Evolutionary conservation across 2,113 vertebrate genomes (phyloP), one percentile per base, ranked within the genome.

Genomic region (Myocastor coypus): DNA sequence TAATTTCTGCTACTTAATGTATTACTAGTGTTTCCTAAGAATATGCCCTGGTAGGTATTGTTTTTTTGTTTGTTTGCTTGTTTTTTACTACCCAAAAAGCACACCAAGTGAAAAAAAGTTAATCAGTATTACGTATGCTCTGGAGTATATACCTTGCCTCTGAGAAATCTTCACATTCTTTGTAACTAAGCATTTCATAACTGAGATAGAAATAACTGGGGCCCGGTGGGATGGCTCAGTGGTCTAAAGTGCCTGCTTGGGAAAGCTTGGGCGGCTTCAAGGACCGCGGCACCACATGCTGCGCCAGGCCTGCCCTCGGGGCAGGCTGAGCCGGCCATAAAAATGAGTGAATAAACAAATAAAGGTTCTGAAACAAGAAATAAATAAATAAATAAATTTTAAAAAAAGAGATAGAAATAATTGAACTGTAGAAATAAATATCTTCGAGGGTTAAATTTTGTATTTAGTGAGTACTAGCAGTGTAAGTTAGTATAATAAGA

Each of bases 361-460:
- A n/a, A n/a, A n/a, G n/a, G n/a, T n/a, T n/a, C n/a, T n/a, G n/a
- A n/a, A n/a, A n/a, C n/a, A n/a, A n/a, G n/a, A n/a, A n/a, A n/a
- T n/a, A n/a, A n/a, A n/a, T n/a, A n/a, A n/a, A n/a, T n/a, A n/a
- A n/a, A n/a, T n/a, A n/a, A n/a, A n/a, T n/a, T n/a, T n/a, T n/a
- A n/a, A n/a, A n/a, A n/a, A n/a, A n/a, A n/a, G 17, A 83, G 77
- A 75, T 12, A 26, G 20, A 75, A 75, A 42, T 42, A 75, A 75
- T 40, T 42, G n/a, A n/a, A 95, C 75, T 63, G n/a, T 4, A 89
- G 30, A 96, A 66, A 89, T 73, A 68, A 86, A 83, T 57, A 91
- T 14, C 11, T 2, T 46, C n/a, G 94, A 34, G 13, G 14, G 19
- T 55, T 55, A n/a, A 26, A 87, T 64, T 2, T 2, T n/a, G 30